A percentile compares a stretch with the other conserved stretches of the same genome.
phyloP scores from a whole-genome alignment of 2,113 vertebrate genomes.

The Carassius gibelio region DNA sequence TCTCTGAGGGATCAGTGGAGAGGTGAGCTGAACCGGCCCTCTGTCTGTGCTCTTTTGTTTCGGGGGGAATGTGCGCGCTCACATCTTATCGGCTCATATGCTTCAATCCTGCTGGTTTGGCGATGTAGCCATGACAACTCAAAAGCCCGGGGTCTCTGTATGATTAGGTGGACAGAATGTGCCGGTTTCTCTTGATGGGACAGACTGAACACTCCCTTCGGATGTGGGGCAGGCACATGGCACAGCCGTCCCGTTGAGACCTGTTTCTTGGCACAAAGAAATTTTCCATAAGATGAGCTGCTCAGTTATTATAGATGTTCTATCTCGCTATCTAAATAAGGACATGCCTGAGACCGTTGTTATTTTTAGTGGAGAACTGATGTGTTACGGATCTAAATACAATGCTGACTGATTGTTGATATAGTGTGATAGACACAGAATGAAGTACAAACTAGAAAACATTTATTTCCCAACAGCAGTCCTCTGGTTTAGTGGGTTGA shows the following conservation, averaged over 20 bases:
- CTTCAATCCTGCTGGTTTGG: conserved; percentile 46
- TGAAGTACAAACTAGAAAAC: background rate
- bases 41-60: background rate
- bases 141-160: conserved; percentile 49
- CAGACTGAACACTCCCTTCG: background rate
- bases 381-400: background rate
- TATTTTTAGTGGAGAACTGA: background rate
- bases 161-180: conserved; percentile 48
- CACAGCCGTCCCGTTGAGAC: background rate
- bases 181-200: background rate
- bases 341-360: background rate
- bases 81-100: conserved; percentile 35
- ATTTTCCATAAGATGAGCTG: conserved; percentile 2
- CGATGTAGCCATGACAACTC: conserved; percentile 54
- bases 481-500: background rate
- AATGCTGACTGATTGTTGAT: background rate
- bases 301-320: background rate
- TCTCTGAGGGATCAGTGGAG: background rate
- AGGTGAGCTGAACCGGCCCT: conserved; percentile 22
- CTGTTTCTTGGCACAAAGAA: background rate
- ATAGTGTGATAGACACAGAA: background rate
- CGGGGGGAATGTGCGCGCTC: conserved; percentile 28
- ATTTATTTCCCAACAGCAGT: background rate
- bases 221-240: background rate
- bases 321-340: background rate